Conservation (phyloP, 2,113 vertebrate genomes). For the Ptilorrhoa leucosticta region DNA sequence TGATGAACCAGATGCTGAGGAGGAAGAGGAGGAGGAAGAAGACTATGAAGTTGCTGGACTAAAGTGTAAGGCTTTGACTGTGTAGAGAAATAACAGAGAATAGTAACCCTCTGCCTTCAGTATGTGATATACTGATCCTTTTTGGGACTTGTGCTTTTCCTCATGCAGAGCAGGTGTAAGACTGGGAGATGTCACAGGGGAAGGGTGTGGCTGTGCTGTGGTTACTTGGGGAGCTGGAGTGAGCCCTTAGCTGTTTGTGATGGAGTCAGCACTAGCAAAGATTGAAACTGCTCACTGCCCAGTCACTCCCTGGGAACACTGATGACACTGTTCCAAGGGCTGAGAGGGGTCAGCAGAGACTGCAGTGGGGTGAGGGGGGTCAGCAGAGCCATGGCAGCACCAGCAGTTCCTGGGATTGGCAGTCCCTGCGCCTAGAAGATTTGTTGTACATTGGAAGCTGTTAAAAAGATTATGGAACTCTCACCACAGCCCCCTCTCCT, state of each 20-base stretch:
- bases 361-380: neutral
- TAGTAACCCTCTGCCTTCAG: neutral
- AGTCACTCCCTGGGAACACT: neutral
- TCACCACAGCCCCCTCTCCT: neutral
- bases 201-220: neutral
- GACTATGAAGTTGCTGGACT: conserved; percentile 87
- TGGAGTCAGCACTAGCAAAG: neutral
- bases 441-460: neutral
- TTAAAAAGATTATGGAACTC: neutral
- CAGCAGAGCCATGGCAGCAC: neutral
- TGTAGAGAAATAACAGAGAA: neutral
- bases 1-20: conserved; percentile 74
- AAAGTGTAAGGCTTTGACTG: conserved; percentile 78
- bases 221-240: neutral
- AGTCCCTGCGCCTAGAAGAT: neutral
- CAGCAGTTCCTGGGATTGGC: neutral
- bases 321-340: neutral
- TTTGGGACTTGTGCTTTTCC: neutral
- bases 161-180: neutral
- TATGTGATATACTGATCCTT: neutral
- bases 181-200: neutral
- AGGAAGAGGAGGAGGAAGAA: conserved; percentile 82
- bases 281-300: neutral
- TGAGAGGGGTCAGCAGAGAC: neutral
- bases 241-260: neutral